phyloP scores from a whole-genome alignment of 2,888 invertebrate species.

The Lepidocyrtinus sp. region DNA sequence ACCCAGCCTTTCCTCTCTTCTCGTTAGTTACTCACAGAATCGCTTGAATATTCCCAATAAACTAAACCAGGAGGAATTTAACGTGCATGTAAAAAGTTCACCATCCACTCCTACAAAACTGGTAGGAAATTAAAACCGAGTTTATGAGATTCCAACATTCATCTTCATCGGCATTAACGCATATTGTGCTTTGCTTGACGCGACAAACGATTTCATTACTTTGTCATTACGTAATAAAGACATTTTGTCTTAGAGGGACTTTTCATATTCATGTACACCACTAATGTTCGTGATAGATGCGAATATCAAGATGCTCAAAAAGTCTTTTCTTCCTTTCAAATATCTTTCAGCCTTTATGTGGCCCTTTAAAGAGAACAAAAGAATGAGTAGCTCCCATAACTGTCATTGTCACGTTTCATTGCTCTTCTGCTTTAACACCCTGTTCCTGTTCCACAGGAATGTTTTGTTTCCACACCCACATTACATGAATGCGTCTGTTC shows the following conservation, averaged over 20 bases:
- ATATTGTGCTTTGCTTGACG: not conserved
- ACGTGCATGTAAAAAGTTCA: too few species aligned
- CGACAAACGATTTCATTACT: not conserved
- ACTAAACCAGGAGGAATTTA: too few species aligned
- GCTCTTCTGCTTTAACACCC: not conserved
- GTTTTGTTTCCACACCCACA: not conserved
- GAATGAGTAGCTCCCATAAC: slow-evolving; percentile 40
- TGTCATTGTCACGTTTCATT: slow-evolving; percentile 53
- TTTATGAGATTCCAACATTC: too few species aligned
- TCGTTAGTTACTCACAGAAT: too few species aligned
- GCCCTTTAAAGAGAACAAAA: slow-evolving; percentile 44
- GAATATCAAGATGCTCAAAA: not conserved
- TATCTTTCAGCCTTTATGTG: not conserved
- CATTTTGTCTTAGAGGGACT: slow-evolving; percentile 1
- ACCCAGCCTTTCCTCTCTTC: too few species aligned
- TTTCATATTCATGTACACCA: not conserved
- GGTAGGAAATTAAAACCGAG: too few species aligned
- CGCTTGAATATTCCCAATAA: too few species aligned
- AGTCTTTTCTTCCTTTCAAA: not conserved
- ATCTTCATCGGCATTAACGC: too few species aligned
- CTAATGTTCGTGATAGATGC: not conserved
- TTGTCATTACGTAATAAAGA: not conserved
- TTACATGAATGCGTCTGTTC: not conserved
- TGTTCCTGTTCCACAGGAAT: slow-evolving; percentile 20
- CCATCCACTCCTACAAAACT: too few species aligned